Evolutionary conservation across 2,888 invertebrate genomes (phyloP).

Genomic region (Meliscaeva auricollis): DNA sequence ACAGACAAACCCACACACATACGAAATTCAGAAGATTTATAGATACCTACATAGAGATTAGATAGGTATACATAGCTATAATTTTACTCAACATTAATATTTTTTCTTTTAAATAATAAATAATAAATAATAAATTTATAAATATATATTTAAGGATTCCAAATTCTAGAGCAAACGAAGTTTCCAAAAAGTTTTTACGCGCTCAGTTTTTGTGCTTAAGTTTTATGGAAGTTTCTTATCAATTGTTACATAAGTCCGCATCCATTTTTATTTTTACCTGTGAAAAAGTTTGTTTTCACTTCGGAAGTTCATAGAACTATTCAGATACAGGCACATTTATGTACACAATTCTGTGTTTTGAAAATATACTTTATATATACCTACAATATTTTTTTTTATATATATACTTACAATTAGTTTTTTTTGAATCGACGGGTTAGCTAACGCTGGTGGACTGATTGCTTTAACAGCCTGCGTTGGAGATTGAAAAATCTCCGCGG

Average conservation of each 20-base stretch:
- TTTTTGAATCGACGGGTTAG: conserved; percentile 83
- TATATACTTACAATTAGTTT: conserved; percentile 83
- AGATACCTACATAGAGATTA: conserved; percentile 26
- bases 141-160: neutral
- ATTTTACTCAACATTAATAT: neutral
- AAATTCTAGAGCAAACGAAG: neutral
- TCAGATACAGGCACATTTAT: neutral
- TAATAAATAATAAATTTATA: no score
- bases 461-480: conserved; percentile 84
- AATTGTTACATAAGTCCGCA: conserved; percentile 62
- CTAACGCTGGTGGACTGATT: conserved; percentile 83
- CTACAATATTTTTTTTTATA: neutral
- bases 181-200: conserved; percentile 41
- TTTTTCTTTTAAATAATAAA: neutral
- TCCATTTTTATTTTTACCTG: conserved; percentile 10
- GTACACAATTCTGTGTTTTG: neutral
- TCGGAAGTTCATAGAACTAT: conserved; percentile 21
- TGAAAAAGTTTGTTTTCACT: neutral
- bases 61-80: neutral
- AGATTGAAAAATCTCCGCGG: conserved; percentile 84
- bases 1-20: conserved; percentile 9
- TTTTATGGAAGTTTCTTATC: conserved; percentile 26
- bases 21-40: neutral
- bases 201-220: conserved; percentile 20
- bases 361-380: neutral